Percentiles rank a stretch among this genome's conserved stretches.
phyloP scores from a whole-genome alignment of 2,888 invertebrate genomes.

The Mayetiola destructor region DNA sequence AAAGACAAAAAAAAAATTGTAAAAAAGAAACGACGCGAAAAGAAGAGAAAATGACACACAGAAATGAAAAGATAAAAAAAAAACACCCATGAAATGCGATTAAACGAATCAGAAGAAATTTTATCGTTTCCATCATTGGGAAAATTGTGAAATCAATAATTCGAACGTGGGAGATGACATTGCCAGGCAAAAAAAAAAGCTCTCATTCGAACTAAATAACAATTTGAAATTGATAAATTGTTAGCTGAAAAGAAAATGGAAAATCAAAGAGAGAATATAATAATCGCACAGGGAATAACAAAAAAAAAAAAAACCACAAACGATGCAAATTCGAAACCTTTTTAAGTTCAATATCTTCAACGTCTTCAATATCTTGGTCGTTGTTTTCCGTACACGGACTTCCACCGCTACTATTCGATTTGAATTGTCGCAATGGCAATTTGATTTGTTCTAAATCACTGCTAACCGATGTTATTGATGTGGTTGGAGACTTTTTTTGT shows the following conservation, averaged over 20 bases:
- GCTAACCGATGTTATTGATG: background rate
- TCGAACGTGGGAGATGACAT: too few relatives aligned
- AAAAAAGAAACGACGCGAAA: too few relatives aligned
- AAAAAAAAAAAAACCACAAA: background rate
- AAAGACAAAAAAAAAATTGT: background rate
- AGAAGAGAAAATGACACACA: too few relatives aligned
- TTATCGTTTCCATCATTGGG: too few relatives aligned
- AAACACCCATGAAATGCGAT: too few relatives aligned
- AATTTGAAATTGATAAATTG: too few relatives aligned
- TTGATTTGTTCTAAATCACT: background rate
- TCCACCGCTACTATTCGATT: too few relatives aligned
- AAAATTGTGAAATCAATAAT: too few relatives aligned
- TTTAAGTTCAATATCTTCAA: background rate
- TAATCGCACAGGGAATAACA: background rate
- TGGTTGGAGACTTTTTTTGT: background rate
- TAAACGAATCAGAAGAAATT: too few relatives aligned
- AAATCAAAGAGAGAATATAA: background rate
- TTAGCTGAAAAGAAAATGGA: background rate
- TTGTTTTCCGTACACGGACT: background rate
- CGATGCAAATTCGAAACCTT: background rate
- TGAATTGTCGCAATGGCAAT: background rate
- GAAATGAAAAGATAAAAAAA: too few relatives aligned
- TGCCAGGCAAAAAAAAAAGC: too few relatives aligned
- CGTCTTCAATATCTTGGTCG: conserved; percentile 3
- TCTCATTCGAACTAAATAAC: too few relatives aligned